Conservation (phyloP, 2,797 vertebrate species). For the Thaleichthys pacificus region DNA sequence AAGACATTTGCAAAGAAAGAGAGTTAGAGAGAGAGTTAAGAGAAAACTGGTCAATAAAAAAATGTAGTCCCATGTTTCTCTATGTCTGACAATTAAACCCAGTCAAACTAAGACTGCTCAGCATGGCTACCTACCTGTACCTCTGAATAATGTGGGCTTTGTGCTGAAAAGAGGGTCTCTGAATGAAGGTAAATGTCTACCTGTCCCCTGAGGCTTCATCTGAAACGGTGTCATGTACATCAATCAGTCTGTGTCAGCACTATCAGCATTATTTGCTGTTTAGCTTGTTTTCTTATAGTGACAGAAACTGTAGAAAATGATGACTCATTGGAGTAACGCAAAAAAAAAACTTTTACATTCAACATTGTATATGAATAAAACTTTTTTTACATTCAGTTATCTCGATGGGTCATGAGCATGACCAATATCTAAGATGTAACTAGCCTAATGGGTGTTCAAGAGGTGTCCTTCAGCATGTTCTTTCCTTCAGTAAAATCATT, state of each 20-base stretch:
- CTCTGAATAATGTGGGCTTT: slow-evolving; percentile 43
- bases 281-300: not conserved
- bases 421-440: not conserved
- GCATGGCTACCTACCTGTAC: slow-evolving; percentile 29
- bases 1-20: slow-evolving; percentile 17
- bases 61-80: slow-evolving; percentile 5
- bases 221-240: slow-evolving; percentile 46
- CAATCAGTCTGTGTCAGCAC: slow-evolving; percentile 28
- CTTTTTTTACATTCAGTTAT: too few species aligned
- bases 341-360: not conserved
- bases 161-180: slow-evolving; percentile 54
- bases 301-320: not conserved
- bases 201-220: slow-evolving; percentile 41
- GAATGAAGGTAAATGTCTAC: slow-evolving; percentile 50
- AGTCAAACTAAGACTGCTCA: slow-evolving; percentile 26
- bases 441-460: too few species aligned
- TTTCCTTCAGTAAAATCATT: too few species aligned
- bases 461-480: too few species aligned
- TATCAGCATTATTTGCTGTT: not conserved
- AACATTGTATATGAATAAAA: not conserved
- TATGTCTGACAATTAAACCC: slow-evolving; percentile 30
- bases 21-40: not conserved
- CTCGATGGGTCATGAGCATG: not conserved
- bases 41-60: not conserved
- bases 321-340: not conserved